Evolutionary conservation across 2,113 vertebrate genomes (phyloP), one percentile per base, ranked within the genome.

Genomic region (Rhadina sibilatrix): DNA sequence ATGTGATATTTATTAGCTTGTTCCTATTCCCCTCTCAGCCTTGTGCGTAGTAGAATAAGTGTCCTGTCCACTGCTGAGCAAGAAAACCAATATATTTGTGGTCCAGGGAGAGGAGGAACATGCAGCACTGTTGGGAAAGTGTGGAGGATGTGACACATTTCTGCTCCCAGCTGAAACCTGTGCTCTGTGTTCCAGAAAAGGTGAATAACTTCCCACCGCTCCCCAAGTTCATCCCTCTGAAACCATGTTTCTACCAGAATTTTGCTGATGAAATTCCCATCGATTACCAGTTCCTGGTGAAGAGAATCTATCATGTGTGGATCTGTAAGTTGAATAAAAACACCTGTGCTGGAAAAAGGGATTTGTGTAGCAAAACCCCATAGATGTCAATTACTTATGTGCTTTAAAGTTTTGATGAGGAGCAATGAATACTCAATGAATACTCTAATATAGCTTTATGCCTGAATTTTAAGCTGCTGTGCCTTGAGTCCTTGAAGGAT

Each of bases 181-280:
- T 90, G 59, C 66, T 80, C 47, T 95, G 44, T 23, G 3, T 92
- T 87, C 44, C 61, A 99, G 99, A 98, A 7, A 98, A 97, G 40
- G 97, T 95, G 40, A 99, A 99, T 93, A 99, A 99, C 96, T 99
- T 99, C 89, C 99, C 99, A 1, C 99, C 99, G 0, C 96, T 99
- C 80, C 99, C 99, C 6, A 91, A 93, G 81, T 98, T 99, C 52
- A 71, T 99, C 38, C 99, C 97, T 11, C 97, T 99, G 91, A 99
- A 99, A 80, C 99, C 99, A 1, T 99, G 99, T 83, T 99, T 99
- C 98, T 99, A 99, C 97, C 99, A 99, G 89, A 98, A 99, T 42
- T 98, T 99, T 25, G 98, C 98, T 0, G 99, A 99, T 10, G 99
- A 99, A 85, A 99, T 99, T 16, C 99, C 99, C 38, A 96, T 97